Base-by-base conservation (phyloP, 1,140 invertebrate genomes). In the Caenorhabditis inopinata region DNA sequence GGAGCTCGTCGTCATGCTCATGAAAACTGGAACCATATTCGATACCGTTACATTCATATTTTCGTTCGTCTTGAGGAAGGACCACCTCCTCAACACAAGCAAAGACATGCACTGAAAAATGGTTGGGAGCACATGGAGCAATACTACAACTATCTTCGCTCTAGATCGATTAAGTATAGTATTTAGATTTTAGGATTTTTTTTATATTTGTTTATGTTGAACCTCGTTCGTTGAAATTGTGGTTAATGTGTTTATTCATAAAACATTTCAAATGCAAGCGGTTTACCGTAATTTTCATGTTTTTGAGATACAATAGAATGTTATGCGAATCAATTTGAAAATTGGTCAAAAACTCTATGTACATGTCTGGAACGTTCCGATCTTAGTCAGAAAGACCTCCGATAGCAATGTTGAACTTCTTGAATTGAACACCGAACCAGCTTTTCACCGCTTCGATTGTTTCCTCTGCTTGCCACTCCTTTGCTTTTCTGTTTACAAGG, bases 71-170 rank as follows among this genome's bases (percentile, higher is more conserved):
- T 79, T 11, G 76, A 77, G 23, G 62, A 87, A 80, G 86, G 86
- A 9, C 76, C 78, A 5, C 77, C 82, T 16, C 86, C 87, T 16
- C 21, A 45, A 11, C 82, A 78, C 35, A 85, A 85, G 49, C 38
- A 76, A 18, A 45, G 84, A 12, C 75, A 77, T 21, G 62, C 77
- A 21, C 74, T 38, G 14, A 79, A 83, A 46, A 78, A 84, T 51
- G 87, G 87, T 14, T 87, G 86, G 86, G 86, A 89, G 21, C 82
- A 86, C 62, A 87, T 87, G 87, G 75, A 86, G 12, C 79, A 84
- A 18, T 87, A 87, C 62, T 86, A 85, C 53, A 49, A 81, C 5
- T 89, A 88, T 82, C 82, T 87, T n/a, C 81, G 87, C 23, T 77
- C 51, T n/a, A 45, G 86, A 74, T 32, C 80, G n/a, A 35, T 87